Conservation (phyloP, 2,888 invertebrate species). For the Scaptomyza parva region DNA sequence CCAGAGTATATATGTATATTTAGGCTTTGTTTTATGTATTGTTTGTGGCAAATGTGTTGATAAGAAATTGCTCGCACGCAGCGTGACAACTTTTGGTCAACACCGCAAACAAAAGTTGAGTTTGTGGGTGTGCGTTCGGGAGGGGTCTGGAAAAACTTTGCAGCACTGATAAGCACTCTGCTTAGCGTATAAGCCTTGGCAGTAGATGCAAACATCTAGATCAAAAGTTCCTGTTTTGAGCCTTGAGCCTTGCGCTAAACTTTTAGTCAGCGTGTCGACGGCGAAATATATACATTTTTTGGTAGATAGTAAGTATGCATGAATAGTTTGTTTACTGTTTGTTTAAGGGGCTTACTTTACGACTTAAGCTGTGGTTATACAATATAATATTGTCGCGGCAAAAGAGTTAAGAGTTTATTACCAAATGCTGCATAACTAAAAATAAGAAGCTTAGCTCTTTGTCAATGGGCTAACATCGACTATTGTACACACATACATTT, state of each 20-base stretch:
- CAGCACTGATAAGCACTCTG: conserved; percentile 45
- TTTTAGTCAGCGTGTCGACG: conserved; percentile 32
- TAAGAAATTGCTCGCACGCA: conserved; percentile 44
- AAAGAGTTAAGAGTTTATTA: conserved; percentile 12
- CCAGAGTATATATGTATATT: conserved; percentile 10
- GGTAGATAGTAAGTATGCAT: conserved; percentile 7
- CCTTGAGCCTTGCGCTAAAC: conserved; percentile 37
- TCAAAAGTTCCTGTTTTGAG: conserved; percentile 55
- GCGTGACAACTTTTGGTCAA: conserved; percentile 62
- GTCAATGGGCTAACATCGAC: neutral
- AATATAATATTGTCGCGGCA: conserved; percentile 8
- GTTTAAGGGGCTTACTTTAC: conserved; percentile 20
- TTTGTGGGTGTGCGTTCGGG: neutral
- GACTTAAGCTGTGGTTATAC: conserved; percentile 21
- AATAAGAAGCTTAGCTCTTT: neutral
- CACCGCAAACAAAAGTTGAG: conserved; percentile 46
- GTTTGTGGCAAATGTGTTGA: conserved; percentile 40
- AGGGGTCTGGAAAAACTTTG: conserved; percentile 38
- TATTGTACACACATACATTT: neutral
- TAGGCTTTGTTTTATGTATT: conserved; percentile 37
- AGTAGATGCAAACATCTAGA: conserved; percentile 46
- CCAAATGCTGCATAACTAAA: conserved; percentile 5
- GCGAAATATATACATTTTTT: conserved; percentile 12
- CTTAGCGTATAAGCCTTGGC: conserved; percentile 39
- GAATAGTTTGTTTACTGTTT: conserved; percentile 30